These are phyloP conservation scores for Columbina picui DNA, from an alignment of 2,113 vertebrate genomes.

Conservation along the genomic window DNA sequence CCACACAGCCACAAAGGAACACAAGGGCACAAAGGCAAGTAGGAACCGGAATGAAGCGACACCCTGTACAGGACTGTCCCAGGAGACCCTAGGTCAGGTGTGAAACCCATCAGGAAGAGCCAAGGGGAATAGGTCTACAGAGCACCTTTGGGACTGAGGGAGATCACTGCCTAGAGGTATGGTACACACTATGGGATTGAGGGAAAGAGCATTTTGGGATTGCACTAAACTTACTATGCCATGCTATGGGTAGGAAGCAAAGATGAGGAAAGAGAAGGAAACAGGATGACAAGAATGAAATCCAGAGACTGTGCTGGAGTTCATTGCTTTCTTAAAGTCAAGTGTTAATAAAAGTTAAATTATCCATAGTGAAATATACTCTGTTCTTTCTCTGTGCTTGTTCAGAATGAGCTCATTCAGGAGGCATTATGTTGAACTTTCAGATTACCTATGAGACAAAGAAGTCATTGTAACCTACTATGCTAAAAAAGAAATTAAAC, in stretches of 20 bases:
- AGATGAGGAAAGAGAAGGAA: neutral
- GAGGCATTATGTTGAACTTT: neutral
- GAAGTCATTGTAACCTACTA: neutral
- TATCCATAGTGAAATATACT: neutral
- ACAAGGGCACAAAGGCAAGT: neutral
- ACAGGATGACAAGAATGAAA: neutral
- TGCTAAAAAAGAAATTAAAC: neutral
- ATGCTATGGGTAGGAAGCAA: neutral
- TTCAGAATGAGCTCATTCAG: neutral
- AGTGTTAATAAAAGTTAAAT: neutral
- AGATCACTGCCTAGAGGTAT: fast-evolving
- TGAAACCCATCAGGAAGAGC: neutral
- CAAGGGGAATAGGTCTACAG: neutral
- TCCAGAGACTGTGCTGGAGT: neutral
- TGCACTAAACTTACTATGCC: neutral
- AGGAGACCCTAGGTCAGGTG: too few species aligned
- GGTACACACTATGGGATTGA: too few species aligned
- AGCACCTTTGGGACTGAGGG: neutral
- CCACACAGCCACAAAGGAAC: neutral
- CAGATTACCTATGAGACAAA: neutral
- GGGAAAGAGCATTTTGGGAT: neutral
- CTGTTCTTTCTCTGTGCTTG: neutral
- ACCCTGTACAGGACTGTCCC: too few species aligned
- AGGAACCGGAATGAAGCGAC: neutral
- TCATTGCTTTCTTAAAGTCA: neutral